phyloP scores from a whole-genome alignment of 2,888 invertebrate genomes.

The Autographa pulchrina region DNA sequence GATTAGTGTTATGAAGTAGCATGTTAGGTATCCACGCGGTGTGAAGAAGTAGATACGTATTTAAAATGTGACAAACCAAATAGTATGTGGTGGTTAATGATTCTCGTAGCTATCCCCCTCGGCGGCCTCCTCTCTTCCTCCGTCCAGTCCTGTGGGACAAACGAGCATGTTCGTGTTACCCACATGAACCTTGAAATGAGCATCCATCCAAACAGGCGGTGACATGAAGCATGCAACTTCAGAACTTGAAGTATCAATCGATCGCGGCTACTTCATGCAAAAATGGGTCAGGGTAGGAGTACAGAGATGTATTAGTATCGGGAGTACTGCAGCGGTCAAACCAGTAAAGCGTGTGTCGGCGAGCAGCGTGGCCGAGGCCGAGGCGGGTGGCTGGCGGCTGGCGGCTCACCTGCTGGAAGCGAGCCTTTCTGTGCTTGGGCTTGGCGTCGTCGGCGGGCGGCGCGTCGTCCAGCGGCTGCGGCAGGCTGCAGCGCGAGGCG shows the following conservation, averaged over 20 bases:
- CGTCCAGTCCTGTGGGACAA: conserved; percentile 84
- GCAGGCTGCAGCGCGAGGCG: conserved; percentile 83
- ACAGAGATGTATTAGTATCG: conserved; percentile 15
- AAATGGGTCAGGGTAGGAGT: conserved; percentile 41
- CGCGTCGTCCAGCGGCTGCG: conserved; percentile 79
- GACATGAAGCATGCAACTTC: conserved; percentile 53
- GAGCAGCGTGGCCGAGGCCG: conserved; percentile 40
- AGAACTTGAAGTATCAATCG: conserved; percentile 43
- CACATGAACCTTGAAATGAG: conserved; percentile 37
- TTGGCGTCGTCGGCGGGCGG: conserved; percentile 85
- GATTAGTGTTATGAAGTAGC: conserved; percentile 6
- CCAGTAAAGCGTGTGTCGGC: conserved; percentile 36
- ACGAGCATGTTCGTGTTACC: conserved; percentile 52
- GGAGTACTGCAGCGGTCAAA: conserved; percentile 26
- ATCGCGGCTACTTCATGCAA: conserved; percentile 62
- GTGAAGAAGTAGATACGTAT: conserved; percentile 29
- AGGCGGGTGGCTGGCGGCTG: conserved; percentile 28
- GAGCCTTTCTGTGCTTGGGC: conserved; percentile 96
- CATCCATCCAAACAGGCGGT: conserved; percentile 35
- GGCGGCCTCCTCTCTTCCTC: conserved; percentile 88
- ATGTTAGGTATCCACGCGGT: conserved; percentile 10
- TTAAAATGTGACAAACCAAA: conserved; percentile 77
- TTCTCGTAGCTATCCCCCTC: conserved; percentile 88
- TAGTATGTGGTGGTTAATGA: conserved; percentile 88
- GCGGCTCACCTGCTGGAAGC: conserved; percentile 93